Evolutionary conservation across 2,113 vertebrate species (phyloP).

Genomic region (Phrynocephalus versicolor): DNA sequence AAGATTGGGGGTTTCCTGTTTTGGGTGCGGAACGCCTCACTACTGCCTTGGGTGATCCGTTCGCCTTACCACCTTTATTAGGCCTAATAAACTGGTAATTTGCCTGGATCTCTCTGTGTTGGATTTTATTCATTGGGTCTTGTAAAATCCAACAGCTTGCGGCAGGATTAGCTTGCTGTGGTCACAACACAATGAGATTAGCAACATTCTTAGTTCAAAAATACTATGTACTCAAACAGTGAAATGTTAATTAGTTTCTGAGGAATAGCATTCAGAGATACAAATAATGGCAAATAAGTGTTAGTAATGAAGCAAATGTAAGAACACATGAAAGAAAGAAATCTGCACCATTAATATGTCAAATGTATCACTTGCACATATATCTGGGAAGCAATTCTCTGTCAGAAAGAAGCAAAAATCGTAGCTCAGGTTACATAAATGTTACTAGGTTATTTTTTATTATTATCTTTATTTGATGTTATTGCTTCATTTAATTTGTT

Average conservation of each 20-base stretch:
- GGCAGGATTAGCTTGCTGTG: no score
- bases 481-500: no score
- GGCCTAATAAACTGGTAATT: no score
- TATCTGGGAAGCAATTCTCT: not conserved
- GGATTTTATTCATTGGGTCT: no score
- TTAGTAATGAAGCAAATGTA: not conserved
- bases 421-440: not conserved
- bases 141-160: no score
- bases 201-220: slow-evolving; percentile 48
- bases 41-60: no score
- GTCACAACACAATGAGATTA: no score
- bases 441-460: not conserved
- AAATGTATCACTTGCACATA: not conserved
- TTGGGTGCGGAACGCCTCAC: no score
- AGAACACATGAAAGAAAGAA: slow-evolving; percentile 2
- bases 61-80: no score
- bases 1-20: no score
- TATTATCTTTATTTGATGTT: no score
- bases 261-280: slow-evolving; percentile 9
- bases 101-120: no score
- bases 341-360: not conserved
- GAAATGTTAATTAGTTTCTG: slow-evolving; percentile 43
- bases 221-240: not conserved
- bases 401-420: not conserved
- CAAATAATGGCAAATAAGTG: not conserved